Base-by-base conservation (phyloP, 2,797 vertebrate species). In the Garrulus glandarius region DNA sequence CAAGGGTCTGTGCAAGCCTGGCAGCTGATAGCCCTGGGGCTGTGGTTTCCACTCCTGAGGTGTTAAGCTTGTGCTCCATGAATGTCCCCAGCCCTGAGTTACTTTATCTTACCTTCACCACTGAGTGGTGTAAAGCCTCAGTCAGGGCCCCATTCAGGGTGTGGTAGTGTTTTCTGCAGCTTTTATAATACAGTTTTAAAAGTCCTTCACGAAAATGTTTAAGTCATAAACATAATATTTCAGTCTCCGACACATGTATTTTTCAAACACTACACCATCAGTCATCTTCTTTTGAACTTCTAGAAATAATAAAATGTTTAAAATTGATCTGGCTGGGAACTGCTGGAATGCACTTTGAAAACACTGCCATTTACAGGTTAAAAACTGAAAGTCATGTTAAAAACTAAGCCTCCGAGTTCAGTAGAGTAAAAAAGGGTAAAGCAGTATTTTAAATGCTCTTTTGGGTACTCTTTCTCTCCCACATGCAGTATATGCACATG, bases 281-380 rank as follows among this genome's bases (percentile, higher is more conserved):
- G 20, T 82, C 61, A 67, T 24, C 65, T 60, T 91, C 83, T 72
- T 84, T 65, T 83, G 52, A 97, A 94, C 57, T 75, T 41, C 50
- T 57, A 77, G 75, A 97, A 95, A 86, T 81, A 95, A 77, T 41
- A 57, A 63, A 76, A 49, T 46, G 21, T 59, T 96, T 93, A 75
- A 94, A 94, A 92, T 69, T 92, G 15, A 46, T 84, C 56, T 63
- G 27, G 3, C 52, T 82, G 44, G 36, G 60, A 85, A 87, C 52
- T 69, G 36, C 57, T 95, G 59, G 46, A 34, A 80, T 83, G 68
- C 67, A 96, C 92, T 90, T 92, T 87, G 78, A 89, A 81, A 92
- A 52, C 24, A 59, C 41, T 90, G 47, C 84, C 55, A 77, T 77
- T 74, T 78, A 37, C 55, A 50, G 1, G 3, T 70, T 83, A 80